Base-by-base conservation (phyloP, 2,888 invertebrate genomes). In the Brenthis daphne region DNA sequence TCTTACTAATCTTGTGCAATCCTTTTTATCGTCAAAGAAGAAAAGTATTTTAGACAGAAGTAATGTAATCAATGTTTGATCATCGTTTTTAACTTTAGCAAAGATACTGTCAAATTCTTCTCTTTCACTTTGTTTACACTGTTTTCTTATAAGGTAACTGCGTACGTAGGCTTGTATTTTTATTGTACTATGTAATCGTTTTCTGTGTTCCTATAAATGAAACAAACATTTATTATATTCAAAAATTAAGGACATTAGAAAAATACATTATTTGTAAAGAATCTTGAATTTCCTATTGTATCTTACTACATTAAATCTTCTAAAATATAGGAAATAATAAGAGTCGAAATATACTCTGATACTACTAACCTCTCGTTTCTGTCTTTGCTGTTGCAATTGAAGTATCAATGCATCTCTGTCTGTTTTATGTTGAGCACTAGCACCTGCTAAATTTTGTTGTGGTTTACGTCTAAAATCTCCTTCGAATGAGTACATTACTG, bases 391-490 rank as follows among this genome's bases (percentile, higher is more conserved):
- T 81, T 98, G 97, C 57, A 97, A 96, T 83, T 96, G 96, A 68
- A 95, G 95, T 73, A 98, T 93, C 63, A 98, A 89, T 65, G 94
- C 94, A 80, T 97, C 96, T 69, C 94, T 90, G 79, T 94, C 94
- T 73, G 93, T 93, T 74, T 93, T 96, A 73, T 96, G 94, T 74
- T 95, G 94, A 68, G 94, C 94, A 81, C 97, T 97, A n/a, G 96
- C 96, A 70, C 98, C 98, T 71, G 97, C 96, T 76, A 98, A 93
- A 87, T 97, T 98, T 89, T 98, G 98, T 80, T 96, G 95, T 11
- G 98, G 99, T 86, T 95, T 96, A 63, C 96, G 94, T 81, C 97
- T 95, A 85, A 96, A 97, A 85, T 98, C 96, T 67, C 99, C 99
- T 86, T 99, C 98, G 85, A 99, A 99, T 81, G 96, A 94, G 87